phyloP scores from a whole-genome alignment of 37 sponge, comb jelly and placozoan species.

The Aphrocallistes beatrix region DNA sequence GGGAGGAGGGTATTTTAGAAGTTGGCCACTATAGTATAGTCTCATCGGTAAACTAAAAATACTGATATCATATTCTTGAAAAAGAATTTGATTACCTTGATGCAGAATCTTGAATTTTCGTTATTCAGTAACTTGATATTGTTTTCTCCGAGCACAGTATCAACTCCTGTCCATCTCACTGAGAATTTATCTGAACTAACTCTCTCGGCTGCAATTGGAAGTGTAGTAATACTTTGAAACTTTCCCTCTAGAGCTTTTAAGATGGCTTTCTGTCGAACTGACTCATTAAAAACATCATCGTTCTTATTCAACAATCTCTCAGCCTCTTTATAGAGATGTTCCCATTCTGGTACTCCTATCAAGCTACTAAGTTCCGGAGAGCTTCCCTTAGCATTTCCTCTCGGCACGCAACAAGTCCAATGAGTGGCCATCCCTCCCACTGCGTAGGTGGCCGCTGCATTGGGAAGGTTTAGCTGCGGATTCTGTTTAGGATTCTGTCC shows the following conservation, averaged over 20 bases:
- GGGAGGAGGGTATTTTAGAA: neutral
- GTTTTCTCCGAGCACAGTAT: constrained; percentile 31
- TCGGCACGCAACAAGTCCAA: constrained; percentile 27
- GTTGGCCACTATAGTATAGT: neutral
- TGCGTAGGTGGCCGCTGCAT: constrained; percentile 30
- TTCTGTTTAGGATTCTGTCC: constrained; percentile 29
- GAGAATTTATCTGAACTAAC: neutral
- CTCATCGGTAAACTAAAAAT: neutral
- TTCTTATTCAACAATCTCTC: constrained; percentile 23
- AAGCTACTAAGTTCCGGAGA: constrained; percentile 16
- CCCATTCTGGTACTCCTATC: constrained; percentile 19
- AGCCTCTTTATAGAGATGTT: constrained; percentile 22
- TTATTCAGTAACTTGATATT: constrained; percentile 18
- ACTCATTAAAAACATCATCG: constrained; percentile 28
- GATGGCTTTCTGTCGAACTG: constrained; percentile 29
- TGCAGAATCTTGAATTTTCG: neutral
- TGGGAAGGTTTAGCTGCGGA: constrained; percentile 25
- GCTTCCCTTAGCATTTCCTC: constrained; percentile 16
- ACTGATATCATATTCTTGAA: neutral
- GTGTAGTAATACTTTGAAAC: neutral
- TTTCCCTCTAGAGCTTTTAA: neutral
- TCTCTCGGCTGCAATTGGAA: constrained; percentile 27
- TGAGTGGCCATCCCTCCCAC: constrained; percentile 44
- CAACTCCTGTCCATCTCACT: constrained; percentile 28
- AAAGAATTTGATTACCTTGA: neutral